phyloP scores from a whole-genome alignment of 1,140 invertebrate species.

The Anoplophora glabripennis region DNA sequence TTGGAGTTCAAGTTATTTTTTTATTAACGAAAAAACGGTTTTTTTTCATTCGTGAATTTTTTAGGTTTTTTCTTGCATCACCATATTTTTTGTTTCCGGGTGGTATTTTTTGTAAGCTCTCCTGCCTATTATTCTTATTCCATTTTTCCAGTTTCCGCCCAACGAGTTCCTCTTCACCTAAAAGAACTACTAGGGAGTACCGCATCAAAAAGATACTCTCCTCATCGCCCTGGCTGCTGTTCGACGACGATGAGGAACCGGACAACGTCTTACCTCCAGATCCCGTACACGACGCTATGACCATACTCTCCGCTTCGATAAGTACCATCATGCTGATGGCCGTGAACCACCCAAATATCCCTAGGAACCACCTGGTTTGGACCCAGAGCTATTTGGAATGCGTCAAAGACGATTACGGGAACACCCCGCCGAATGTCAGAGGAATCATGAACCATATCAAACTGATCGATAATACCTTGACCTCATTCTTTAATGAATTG shows the following conservation, averaged over 20 bases:
- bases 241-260: constrained; percentile 1
- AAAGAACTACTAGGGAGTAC: not conserved
- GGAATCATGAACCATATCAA: constrained; percentile 35
- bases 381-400: constrained; percentile 30
- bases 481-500: constrained; percentile 1
- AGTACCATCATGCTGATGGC: constrained; percentile 35
- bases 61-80: not conserved
- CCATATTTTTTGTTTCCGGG: no score
- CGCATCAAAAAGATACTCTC: not conserved
- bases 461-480: not conserved
- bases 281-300: constrained; percentile 22
- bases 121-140: not conserved
- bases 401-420: constrained; percentile 30
- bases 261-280: constrained; percentile 1
- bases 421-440: constrained; percentile 30
- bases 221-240: constrained; percentile 2
- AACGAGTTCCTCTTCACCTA: not conserved
- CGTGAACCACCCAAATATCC: constrained; percentile 18
- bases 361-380: constrained; percentile 25
- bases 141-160: not conserved
- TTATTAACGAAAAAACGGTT: not conserved
- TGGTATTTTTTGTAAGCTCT: not conserved
- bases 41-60: not conserved
- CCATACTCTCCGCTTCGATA: constrained; percentile 32
- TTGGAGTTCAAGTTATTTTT: not conserved